phyloP scores from a whole-genome alignment of 2,888 invertebrate genomes.

The Lepidocyrtoides sp. region DNA sequence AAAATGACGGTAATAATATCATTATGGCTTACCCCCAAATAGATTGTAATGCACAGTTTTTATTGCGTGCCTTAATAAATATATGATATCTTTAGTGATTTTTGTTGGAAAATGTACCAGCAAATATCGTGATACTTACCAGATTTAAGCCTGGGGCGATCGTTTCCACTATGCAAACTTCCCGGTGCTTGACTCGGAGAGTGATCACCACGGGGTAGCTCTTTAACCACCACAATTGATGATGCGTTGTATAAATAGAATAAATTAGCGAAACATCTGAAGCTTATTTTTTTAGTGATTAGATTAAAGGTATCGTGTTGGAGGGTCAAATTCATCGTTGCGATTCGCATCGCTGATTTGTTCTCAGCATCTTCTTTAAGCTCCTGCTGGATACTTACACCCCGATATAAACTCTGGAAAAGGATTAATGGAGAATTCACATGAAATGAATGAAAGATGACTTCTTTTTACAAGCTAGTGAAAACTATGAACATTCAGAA shows the following conservation, averaged over 20 bases:
- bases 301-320: constrained; percentile 60
- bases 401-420: constrained; percentile 43
- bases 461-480: too few species aligned
- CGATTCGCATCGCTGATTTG: constrained; percentile 56
- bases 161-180: constrained; percentile 26
- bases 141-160: constrained; percentile 44
- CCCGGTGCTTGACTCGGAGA: constrained; percentile 74
- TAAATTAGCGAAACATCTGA: constrained; percentile 78
- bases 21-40: neutral
- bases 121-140: too few species aligned
- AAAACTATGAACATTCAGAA: too few species aligned
- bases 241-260: constrained; percentile 72
- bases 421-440: neutral
- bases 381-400: constrained; percentile 56
- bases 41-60: neutral
- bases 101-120: too few species aligned
- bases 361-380: constrained; percentile 58
- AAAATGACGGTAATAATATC: neutral
- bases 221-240: constrained; percentile 71
- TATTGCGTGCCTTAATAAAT: too few species aligned
- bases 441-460: too few species aligned
- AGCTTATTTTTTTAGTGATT: constrained; percentile 64
- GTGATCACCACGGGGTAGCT: constrained; percentile 58
- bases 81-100: too few species aligned
- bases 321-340: constrained; percentile 73